Base-by-base conservation (phyloP, 2,888 invertebrate genomes). In the Polyommatus icarus region DNA sequence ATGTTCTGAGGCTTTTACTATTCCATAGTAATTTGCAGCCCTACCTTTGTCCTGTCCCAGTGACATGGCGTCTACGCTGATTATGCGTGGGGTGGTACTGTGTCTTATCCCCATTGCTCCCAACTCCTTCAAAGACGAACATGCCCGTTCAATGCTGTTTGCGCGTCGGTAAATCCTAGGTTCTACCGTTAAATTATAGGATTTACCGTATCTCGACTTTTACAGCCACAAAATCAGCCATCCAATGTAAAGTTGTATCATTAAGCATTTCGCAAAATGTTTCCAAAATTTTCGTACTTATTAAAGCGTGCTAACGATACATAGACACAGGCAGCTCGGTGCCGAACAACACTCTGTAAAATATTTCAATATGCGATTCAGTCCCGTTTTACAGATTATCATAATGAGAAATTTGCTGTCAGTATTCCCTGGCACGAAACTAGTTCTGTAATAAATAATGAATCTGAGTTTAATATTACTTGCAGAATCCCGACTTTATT, bases 371-470 rank as follows among this genome's bases (percentile, higher is more conserved):
- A 77, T 77, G 73, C 73, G 59, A 73, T 77, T 73, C 59, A 24
- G 50, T 79, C 76, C 71, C 79, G 79, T 76, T 80, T 80, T 79
- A 76, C 76, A 80, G 76, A 80, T 79, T 77, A 76, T 76, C 73
- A 46, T 79, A 79, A 78, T 79, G 79, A 78, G 76, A 75, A 77
- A 73, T 77, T 61, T 46, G 18, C 71, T 71, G 76, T 77, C 76
- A 77, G 79, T 71, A 79, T 78, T 61, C 59, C 76, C 29, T 72
- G 72, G 57, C 57, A 76, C 40, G 71, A 77, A 71, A 78, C 59
- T 76, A 50, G 61, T 75, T 32, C 10, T 46, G 71, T 73, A 29
- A 36, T 59, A 59, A 40, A 77, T 57, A 59, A 29, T 40, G 59
- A 77, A 72, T 73, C 61, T 59, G 59, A 77, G 71, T 77, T 77